Evolutionary conservation across 2,888 invertebrate genomes (phyloP), one percentile per base, ranked within the genome.

Genomic region (Eudasyphora cyanicolor): DNA sequence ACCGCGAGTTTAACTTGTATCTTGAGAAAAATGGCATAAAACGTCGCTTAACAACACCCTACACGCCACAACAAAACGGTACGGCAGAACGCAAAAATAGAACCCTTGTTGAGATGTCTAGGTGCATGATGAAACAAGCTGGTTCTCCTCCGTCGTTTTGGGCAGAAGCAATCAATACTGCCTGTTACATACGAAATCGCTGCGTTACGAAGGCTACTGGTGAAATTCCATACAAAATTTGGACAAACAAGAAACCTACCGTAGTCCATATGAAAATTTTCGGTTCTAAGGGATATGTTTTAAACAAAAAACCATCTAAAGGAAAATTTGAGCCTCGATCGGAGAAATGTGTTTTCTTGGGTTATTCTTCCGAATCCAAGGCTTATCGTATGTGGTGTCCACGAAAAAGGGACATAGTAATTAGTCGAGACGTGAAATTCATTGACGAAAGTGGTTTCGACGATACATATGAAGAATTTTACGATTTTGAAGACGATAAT

Each of bases 41-140:
- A 67, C 62, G 85, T 24, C 79, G 85, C 4, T 77, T 86, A 29
- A 80, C 85, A 29, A 42, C 82, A 4, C 67, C 86, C 14, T 35
- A 85, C 54, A 86, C 85, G 17, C 86, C 86, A 10, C 84, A 86
- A 54, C 86, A 85, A 74, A 86, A 86, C 35, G 86, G 86, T n/a
- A 70, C 85, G 7, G 84, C 86, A 0, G 86, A 86, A 45, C 71
- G 85, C 1, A 86, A 83, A 76, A 87, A 87, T 14, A 79, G 86
- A 45, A 86, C 86, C 2, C 79, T 87, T 0, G 73, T 85, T 0
- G 86, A 86, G 45, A 86, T 82, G 83, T 81, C 85, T 2, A 64
- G 86, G 12, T 86, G 85, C 38, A 73, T 86, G 74, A 70, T n/a
- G n/a, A n/a, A n/a, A n/a, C n/a, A n/a, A n/a, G n/a, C n/a, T n/a